Evolutionary conservation across 2,888 invertebrate genomes (phyloP).

Genomic region (Plebejus argus): DNA sequence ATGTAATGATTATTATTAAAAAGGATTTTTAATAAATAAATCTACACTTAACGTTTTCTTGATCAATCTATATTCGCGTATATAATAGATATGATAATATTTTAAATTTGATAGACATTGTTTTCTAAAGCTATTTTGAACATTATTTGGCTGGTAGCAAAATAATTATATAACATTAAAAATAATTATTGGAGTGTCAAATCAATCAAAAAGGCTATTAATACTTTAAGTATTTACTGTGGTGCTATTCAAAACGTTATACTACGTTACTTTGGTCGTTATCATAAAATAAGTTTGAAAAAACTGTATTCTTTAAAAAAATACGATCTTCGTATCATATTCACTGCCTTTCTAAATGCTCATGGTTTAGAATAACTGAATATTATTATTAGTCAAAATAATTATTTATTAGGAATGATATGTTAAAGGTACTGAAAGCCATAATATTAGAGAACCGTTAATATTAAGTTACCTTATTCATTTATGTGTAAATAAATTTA

Average conservation of each 20-base stretch:
- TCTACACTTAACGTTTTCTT: not conserved
- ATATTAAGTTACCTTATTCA: conserved; percentile 71
- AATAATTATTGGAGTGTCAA: not conserved
- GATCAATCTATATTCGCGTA: not conserved
- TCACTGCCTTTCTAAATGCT: conserved; percentile 34
- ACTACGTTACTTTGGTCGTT: not conserved
- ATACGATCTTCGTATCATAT: conserved; percentile 31
- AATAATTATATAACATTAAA: not conserved
- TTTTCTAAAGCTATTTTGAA: not conserved
- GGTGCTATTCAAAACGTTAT: not conserved
- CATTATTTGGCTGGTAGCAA: not conserved
- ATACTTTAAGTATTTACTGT: not conserved
- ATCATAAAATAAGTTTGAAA: not conserved
- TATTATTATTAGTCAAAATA: conserved; percentile 30
- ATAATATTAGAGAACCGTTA: conserved; percentile 62
- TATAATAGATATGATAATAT: not conserved
- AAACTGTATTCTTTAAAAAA: conserved; percentile 14
- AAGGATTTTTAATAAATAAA: not conserved
- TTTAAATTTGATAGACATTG: not conserved
- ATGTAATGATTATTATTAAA: not conserved
- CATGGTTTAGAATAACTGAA: conserved; percentile 26
- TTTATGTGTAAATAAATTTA: conserved; percentile 46
- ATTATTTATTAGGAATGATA: conserved; percentile 27
- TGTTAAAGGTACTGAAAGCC: conserved; percentile 59
- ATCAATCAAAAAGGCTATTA: not conserved